Percentiles rank a stretch among this genome's conserved stretches.
phyloP scores from a whole-genome alignment of 2,113 vertebrate genomes.

The Nematolebias whitei region DNA sequence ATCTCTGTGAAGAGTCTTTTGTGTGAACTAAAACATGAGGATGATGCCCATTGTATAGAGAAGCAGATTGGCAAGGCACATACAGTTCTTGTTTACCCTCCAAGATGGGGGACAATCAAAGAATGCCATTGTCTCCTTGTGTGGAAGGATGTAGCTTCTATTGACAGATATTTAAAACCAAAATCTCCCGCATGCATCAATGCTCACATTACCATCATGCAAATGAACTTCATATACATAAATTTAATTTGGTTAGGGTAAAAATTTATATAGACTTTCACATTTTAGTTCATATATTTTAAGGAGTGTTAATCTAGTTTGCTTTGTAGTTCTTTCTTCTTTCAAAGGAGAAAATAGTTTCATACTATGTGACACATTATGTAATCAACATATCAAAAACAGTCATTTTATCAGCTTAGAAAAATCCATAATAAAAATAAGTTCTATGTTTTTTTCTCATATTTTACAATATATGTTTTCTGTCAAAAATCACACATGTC shows the following conservation, averaged over 20 bases:
- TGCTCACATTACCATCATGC: slow-evolving; percentile 80
- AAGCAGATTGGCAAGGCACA: slow-evolving; percentile 67
- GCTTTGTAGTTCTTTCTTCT: slow-evolving; percentile 64
- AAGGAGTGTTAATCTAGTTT: slow-evolving; percentile 85
- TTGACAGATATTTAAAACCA: slow-evolving; percentile 48
- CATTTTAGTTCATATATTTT: slow-evolving; percentile 82
- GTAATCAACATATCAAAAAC: slow-evolving; percentile 81
- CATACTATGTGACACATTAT: slow-evolving; percentile 89
- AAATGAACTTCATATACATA: slow-evolving; percentile 76
- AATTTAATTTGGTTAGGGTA: slow-evolving; percentile 79
- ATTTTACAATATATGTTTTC: slow-evolving; percentile 99
- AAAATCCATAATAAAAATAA: slow-evolving; percentile 99
- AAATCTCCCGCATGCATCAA: slow-evolving; percentile 51
- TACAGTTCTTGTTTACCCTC: slow-evolving; percentile 62
- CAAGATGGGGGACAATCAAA: slow-evolving; percentile 34
- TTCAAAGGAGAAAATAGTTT: slow-evolving; percentile 91
- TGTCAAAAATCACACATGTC: slow-evolving; percentile 74
- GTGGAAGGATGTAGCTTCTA: slow-evolving; percentile 31
- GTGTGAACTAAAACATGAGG: slow-evolving; percentile 51
- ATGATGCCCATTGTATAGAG: slow-evolving; percentile 68
- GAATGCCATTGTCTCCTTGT: slow-evolving; percentile 48
- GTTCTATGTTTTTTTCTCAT: slow-evolving; percentile 93
- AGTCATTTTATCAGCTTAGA: slow-evolving; percentile 85
- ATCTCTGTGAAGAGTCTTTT: slow-evolving; percentile 59
- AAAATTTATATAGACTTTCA: slow-evolving; percentile 83